These are phyloP conservation scores for Rhodophaea formosa DNA, from an alignment of 2,888 invertebrate species.

Conservation along the genomic window DNA sequence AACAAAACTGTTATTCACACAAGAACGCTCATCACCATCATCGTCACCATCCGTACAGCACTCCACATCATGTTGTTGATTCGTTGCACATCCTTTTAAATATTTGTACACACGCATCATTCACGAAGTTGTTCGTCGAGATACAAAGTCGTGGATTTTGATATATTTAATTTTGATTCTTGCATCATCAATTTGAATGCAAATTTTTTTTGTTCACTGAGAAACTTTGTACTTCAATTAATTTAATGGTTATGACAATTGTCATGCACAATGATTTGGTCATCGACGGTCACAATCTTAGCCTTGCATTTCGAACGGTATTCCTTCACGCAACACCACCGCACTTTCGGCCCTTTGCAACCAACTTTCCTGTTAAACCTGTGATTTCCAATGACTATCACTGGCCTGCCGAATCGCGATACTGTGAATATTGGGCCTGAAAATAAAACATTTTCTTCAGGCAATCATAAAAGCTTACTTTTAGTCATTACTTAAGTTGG, in stretches of 20 bases:
- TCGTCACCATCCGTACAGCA: no score
- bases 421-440: conserved; percentile 30
- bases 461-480: neutral
- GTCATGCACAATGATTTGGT: conserved; percentile 29
- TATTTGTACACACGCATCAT: no score
- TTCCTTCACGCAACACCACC: conserved; percentile 34
- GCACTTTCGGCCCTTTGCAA: conserved; percentile 26
- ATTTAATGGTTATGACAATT: conserved; percentile 33
- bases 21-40: no score
- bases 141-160: no score
- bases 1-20: no score
- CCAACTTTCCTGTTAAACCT: conserved; percentile 38
- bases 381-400: conserved; percentile 31
- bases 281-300: conserved; percentile 21
- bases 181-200: no score
- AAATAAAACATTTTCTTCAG: neutral
- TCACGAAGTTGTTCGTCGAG: no score
- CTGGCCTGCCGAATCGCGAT: conserved; percentile 33
- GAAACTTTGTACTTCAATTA: neutral
- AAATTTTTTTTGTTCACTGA: no score
- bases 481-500: neutral
- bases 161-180: no score
- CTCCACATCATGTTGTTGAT: no score
- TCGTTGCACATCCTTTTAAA: no score
- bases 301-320: conserved; percentile 16